A percentile compares a stretch with the other conserved stretches of the same genome.
phyloP scores from a whole-genome alignment of 2,113 vertebrate species.

The Rhodinocichla rosea region DNA sequence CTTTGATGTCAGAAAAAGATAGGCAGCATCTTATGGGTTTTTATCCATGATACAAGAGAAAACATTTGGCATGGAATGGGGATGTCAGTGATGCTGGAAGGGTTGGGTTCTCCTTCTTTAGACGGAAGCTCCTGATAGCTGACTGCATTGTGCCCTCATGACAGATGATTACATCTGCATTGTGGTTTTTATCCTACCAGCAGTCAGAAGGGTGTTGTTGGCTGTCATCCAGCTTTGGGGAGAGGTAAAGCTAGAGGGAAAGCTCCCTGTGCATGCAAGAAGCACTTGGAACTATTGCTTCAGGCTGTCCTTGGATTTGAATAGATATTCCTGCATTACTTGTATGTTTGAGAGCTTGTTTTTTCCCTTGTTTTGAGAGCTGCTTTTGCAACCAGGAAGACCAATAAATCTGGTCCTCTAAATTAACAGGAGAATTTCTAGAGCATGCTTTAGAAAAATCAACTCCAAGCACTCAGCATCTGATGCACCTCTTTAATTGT shows the following conservation, averaged over 20 bases:
- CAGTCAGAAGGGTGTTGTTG: neutral
- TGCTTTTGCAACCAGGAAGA: neutral
- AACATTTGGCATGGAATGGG: neutral
- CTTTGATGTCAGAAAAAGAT: neutral
- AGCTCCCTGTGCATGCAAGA: neutral
- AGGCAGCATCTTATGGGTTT: neutral
- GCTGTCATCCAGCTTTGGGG: neutral
- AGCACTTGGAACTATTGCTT: neutral
- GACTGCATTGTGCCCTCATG: neutral
- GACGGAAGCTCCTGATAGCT: neutral
- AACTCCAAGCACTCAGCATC: rapidly evolving
- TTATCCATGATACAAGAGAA: neutral
- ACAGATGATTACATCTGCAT: neutral
- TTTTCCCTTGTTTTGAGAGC: neutral
- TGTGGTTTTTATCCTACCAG: neutral
- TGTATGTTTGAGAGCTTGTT: neutral
- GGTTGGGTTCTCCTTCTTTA: neutral
- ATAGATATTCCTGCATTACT: neutral
- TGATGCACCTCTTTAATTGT: neutral
- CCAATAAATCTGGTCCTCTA: neutral
- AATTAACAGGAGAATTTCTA: neutral
- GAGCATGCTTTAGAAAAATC: neutral
- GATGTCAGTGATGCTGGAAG: neutral
- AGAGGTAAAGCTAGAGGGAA: neutral
- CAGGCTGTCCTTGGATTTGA: neutral